A percentile compares a stretch with the other conserved stretches of the same genome.
Evolutionary conservation across 1,140 invertebrate genomes (phyloP).

Genomic region (Nephila pilipes): DNA sequence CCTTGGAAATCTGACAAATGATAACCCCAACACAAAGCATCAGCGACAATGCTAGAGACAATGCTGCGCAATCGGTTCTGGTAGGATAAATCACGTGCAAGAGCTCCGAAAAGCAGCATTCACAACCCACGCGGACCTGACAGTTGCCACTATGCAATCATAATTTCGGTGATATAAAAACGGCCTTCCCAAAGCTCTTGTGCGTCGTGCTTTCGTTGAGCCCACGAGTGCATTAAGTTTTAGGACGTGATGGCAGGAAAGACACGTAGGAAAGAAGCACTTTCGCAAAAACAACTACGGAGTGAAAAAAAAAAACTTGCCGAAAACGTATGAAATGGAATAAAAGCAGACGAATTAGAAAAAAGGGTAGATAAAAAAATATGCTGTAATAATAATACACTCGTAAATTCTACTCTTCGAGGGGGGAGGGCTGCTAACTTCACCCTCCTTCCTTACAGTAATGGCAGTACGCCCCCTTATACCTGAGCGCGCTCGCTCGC

Average conservation of each 20-base stretch:
- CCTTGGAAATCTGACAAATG: no score
- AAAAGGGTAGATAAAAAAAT: background rate
- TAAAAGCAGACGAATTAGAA: background rate
- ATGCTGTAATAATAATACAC: slow-evolving; percentile 24
- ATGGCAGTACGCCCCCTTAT: background rate
- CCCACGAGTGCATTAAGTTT: background rate
- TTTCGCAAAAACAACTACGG: background rate
- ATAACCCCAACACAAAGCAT: no score
- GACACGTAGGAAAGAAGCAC: background rate
- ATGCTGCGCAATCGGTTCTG: background rate
- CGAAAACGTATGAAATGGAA: background rate
- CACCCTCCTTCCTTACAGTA: background rate
- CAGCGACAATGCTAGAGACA: no score
- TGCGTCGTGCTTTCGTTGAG: no score
- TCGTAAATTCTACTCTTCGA: slow-evolving; percentile 7
- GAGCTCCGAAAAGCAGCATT: background rate
- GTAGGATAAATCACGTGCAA: background rate
- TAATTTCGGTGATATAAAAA: slow-evolving; percentile 3
- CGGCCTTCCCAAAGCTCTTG: no score
- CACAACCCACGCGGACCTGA: background rate
- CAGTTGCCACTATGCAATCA: background rate
- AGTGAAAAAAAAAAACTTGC: background rate
- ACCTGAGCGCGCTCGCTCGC: background rate
- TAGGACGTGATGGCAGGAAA: background rate
- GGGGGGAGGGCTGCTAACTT: background rate